Evolutionary conservation across 2,888 invertebrate species (phyloP).

Genomic region (Gymnosoma rotundatum): DNA sequence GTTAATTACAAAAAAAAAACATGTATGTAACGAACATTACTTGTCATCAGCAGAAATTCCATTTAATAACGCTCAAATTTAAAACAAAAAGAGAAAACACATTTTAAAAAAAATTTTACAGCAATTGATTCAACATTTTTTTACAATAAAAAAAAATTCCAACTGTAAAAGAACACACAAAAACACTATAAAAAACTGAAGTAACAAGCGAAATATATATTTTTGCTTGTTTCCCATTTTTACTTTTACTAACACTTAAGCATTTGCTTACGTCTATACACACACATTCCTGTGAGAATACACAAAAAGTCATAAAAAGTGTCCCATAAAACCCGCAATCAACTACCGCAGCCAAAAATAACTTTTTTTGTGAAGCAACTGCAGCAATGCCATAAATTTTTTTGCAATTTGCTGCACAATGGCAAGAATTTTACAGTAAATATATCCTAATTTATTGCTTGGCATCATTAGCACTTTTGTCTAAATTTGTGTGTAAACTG

Average conservation of each 20-base stretch:
- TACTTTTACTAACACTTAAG: not conserved
- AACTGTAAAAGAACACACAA: slow-evolving; percentile 4
- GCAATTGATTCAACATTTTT: not conserved
- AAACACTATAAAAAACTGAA: not conserved
- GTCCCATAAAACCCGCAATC: slow-evolving; percentile 68
- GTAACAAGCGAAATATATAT: not conserved
- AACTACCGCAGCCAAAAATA: slow-evolving; percentile 41
- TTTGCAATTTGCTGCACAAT: slow-evolving; percentile 7
- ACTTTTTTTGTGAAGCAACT: slow-evolving; percentile 1
- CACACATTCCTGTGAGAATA: slow-evolving; percentile 5
- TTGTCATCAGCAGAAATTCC: not conserved
- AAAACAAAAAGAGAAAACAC: not conserved
- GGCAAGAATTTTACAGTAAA: not conserved
- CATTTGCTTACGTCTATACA: not conserved
- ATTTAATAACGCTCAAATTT: not conserved
- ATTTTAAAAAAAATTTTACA: not conserved
- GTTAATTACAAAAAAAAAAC: no score
- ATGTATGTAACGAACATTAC: no score
- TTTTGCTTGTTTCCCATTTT: slow-evolving; percentile 7
- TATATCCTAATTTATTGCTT: not conserved
- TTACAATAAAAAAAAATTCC: slow-evolving; percentile 3
- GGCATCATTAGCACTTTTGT: no score
- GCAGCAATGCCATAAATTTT: slow-evolving; percentile 52
- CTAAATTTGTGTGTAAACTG: no score
- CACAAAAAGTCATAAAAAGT: slow-evolving; percentile 46